Evolutionary conservation across 2,113 vertebrate genomes (phyloP), one percentile per base, ranked within the genome.

Genomic region (Sula dactylatra): DNA sequence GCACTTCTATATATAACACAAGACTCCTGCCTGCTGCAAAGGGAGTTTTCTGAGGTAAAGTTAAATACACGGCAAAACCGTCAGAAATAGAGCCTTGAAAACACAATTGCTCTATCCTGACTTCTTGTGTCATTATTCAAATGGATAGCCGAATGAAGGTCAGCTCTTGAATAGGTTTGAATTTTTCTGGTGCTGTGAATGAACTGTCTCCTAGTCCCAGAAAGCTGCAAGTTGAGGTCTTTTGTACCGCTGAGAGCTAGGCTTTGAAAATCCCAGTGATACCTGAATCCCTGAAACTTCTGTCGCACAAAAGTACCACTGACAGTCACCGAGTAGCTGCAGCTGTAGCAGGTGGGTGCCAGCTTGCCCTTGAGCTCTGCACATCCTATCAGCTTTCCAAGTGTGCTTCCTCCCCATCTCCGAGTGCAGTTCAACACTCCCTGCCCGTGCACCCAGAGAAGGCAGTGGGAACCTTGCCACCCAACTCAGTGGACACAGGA

Each of bases 151-250:
- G 2, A 88, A 93, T 77, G 86, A 95, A 93, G 89, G 91, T 87
- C 93, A 89, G 36, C 81, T 76, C 59, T 77, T 85, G 81, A 91
- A 88, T 45, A 73, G 54, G 74, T 91, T 91, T 95, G 91, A 79
- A 92, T 94, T 91, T 91, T 94, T 72, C 79, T 85, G 65, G 10
- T 87, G 69, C 54, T 85, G n/a, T 70, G 89, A 95, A 88, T 66
- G 82, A 95, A 55, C 58, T 70, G 80, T 36, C 66, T 91, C 27
- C 62, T 62, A 82, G 62, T 47, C 29, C 54, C 81, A 90, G 73
- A 85, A 91, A 95, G 32, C 34, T 77, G 58, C 74, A 73, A 90
- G 29, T 67, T 92, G 82, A 88, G 52, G 36, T 91, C 52, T 91
- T 94, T 56, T 82, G 40, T 73, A 87, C 49, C 5, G 6, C 56